A percentile compares a stretch with the other conserved stretches of the same genome.
phyloP scores from a whole-genome alignment of 1,140 invertebrate species.

The Euura lappo region DNA sequence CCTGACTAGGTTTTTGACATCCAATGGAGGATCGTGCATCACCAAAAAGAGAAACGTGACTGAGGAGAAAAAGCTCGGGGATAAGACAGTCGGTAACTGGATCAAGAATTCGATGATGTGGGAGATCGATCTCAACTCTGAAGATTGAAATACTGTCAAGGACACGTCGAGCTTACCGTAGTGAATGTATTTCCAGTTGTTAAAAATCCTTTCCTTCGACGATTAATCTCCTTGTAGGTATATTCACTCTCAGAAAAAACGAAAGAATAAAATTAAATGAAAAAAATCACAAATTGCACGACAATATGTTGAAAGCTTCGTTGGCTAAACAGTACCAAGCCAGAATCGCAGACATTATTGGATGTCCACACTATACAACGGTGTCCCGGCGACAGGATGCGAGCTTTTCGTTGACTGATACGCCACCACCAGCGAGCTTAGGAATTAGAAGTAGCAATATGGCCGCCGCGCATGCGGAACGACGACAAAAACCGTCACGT shows the following conservation, averaged over 20 bases:
- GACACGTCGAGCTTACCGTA: background rate
- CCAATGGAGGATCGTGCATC: too few species aligned
- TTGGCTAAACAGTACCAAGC: slow-evolving; percentile 9
- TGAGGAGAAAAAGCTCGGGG: too few species aligned
- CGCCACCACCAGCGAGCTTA: slow-evolving; percentile 15
- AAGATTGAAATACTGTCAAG: background rate
- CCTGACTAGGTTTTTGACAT: too few species aligned
- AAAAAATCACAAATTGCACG: slow-evolving; percentile 8
- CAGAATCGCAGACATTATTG: slow-evolving; percentile 38
- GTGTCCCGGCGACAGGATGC: slow-evolving; percentile 15
- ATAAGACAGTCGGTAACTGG: too few species aligned
- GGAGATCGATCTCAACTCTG: too few species aligned
- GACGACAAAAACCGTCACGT: slow-evolving; percentile 14
- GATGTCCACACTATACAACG: slow-evolving; percentile 29
- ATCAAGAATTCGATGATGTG: too few species aligned
- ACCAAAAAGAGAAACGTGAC: too few species aligned
- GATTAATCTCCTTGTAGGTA: background rate
- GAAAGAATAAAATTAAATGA: background rate
- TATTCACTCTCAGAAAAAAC: background rate
- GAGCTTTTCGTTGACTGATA: slow-evolving; percentile 15
- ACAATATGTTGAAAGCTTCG: background rate
- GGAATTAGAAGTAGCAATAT: slow-evolving; percentile 16
- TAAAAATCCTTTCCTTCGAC: background rate
- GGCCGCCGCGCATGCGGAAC: background rate
- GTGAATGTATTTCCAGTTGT: background rate